These are phyloP conservation scores for Alfaro cultratus DNA, from an alignment of 2,797 vertebrate species.

Conservation along the genomic window DNA sequence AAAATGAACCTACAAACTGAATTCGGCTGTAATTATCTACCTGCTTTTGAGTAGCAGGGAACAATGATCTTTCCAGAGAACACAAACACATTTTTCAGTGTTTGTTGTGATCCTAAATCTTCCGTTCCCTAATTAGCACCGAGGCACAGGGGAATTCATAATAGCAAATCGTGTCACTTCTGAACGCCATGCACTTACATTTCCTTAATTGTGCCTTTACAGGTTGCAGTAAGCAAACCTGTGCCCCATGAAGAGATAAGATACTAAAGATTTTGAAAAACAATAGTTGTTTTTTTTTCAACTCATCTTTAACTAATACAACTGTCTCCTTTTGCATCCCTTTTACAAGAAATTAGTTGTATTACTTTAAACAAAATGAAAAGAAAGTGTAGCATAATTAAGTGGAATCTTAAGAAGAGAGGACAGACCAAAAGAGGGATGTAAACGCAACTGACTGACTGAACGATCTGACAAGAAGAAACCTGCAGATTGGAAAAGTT, in stretches of 20 bases:
- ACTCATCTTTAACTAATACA: not conserved
- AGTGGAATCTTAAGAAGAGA: not conserved
- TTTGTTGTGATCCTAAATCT: conserved; percentile 48
- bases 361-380: not conserved
- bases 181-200: conserved; percentile 9
- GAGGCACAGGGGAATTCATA: conserved; percentile 36
- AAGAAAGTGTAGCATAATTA: not conserved
- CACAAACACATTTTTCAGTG: conserved; percentile 20
- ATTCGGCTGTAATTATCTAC: conserved; percentile 41
- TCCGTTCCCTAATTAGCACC: conserved; percentile 48
- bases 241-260: conserved; percentile 2
- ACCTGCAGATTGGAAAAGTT: not conserved
- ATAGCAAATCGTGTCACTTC: conserved; percentile 31
- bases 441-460: conserved; percentile 19
- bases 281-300: not conserved
- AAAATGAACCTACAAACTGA: conserved; percentile 12
- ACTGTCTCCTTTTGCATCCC: not conserved
- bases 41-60: conserved; percentile 33
- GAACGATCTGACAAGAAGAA: conserved; percentile 1
- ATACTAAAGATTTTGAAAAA: not conserved
- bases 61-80: conserved; percentile 45
- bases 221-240: conserved; percentile 19
- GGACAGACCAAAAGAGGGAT: conserved; percentile 33
- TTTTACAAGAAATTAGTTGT: not conserved
- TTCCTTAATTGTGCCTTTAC: conserved; percentile 9